Percentiles rank a stretch among this genome's conserved stretches.
phyloP scores from a whole-genome alignment of 1,140 invertebrate species.

The Vanessa atalanta region DNA sequence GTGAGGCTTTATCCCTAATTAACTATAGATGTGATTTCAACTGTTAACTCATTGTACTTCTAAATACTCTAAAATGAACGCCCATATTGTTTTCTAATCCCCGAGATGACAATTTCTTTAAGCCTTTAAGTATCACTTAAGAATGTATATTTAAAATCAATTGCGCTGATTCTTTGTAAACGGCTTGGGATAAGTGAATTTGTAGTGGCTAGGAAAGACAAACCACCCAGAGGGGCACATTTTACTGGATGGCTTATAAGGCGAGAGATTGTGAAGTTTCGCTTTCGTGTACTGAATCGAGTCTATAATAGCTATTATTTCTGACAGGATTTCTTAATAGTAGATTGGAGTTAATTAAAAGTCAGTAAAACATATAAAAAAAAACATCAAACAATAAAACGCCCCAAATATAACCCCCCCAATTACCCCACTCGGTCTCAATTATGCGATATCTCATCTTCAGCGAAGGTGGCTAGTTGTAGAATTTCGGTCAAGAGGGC shows the following conservation, averaged over 20 bases:
- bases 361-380: too few species aligned
- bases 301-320: too few species aligned
- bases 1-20: constrained; percentile 47
- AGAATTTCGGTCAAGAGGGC: too few species aligned
- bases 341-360: too few species aligned
- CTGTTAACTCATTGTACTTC: constrained; percentile 47
- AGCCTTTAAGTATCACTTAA: constrained; percentile 38
- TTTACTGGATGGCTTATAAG: neutral
- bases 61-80: constrained; percentile 45
- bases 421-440: too few species aligned
- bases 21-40: constrained; percentile 47
- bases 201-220: constrained; percentile 18
- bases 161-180: constrained; percentile 24
- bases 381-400: too few species aligned
- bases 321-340: too few species aligned
- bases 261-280: too few species aligned
- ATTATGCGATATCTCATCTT: too few species aligned
- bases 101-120: constrained; percentile 14
- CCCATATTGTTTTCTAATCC: constrained; percentile 52
- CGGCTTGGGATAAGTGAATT: constrained; percentile 37
- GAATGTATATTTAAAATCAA: constrained; percentile 19
- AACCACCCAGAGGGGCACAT: neutral
- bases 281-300: too few species aligned
- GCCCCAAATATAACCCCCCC: too few species aligned
- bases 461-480: too few species aligned